phyloP scores from a whole-genome alignment of 2,797 vertebrate species.

The Saxicola maurus region DNA sequence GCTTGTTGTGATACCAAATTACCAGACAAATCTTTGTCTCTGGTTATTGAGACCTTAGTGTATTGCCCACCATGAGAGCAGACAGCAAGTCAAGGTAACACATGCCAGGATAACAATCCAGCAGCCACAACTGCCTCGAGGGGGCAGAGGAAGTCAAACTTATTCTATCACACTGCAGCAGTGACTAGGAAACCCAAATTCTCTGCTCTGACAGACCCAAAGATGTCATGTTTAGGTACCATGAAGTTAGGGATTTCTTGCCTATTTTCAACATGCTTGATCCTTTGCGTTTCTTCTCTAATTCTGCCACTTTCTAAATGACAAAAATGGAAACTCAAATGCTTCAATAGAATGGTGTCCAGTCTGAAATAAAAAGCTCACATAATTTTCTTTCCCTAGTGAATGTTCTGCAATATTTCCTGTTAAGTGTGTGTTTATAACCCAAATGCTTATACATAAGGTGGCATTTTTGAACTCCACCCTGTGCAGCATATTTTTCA shows the following conservation, averaged over 20 bases:
- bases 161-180: background rate
- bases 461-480: constrained; percentile 28
- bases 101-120: background rate
- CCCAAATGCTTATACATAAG: background rate
- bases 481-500: constrained; percentile 15
- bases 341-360: background rate
- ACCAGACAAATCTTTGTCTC: background rate
- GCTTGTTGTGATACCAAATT: background rate
- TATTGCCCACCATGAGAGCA: background rate
- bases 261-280: background rate
- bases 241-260: background rate
- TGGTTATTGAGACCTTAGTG: background rate
- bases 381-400: background rate
- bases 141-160: background rate
- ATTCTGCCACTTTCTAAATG: background rate
- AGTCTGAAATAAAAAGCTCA: background rate
- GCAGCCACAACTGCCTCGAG: background rate
- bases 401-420: constrained; percentile 40
- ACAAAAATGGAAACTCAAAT: background rate
- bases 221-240: fast-evolving
- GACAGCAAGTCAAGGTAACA: background rate
- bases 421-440: constrained; percentile 26
- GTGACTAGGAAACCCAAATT: background rate
- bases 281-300: background rate
- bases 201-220: background rate